These are phyloP conservation scores for Macrobrachium rosenbergii DNA, from an alignment of 1,140 invertebrate genomes.

Conservation along the genomic window DNA sequence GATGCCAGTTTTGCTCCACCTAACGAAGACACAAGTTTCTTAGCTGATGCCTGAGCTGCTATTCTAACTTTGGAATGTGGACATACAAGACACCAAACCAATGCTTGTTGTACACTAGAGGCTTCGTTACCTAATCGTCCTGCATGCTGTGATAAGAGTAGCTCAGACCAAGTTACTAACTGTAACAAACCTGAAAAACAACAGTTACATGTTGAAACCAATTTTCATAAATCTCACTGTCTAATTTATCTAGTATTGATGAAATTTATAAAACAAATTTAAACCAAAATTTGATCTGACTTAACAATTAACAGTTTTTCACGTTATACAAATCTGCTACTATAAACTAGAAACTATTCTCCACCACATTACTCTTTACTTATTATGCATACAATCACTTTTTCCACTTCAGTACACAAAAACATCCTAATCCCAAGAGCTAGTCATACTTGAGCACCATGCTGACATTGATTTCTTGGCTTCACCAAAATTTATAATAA, in stretches of 20 bases:
- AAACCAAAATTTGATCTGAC: background rate
- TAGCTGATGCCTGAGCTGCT: slow-evolving; percentile 68
- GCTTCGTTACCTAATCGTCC: slow-evolving; percentile 75
- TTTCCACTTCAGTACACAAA: too few species aligned
- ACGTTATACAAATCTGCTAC: too few species aligned
- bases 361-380: too few species aligned
- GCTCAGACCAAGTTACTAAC: slow-evolving; percentile 77
- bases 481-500: too few species aligned
- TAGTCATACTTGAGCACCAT: too few species aligned
- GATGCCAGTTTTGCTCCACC: slow-evolving; percentile 72
- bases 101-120: slow-evolving; percentile 75
- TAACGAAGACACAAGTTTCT: slow-evolving; percentile 70
- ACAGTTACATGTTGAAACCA: slow-evolving; percentile 20
- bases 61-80: slow-evolving; percentile 68
- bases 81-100: slow-evolving; percentile 77
- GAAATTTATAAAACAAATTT: too few species aligned
- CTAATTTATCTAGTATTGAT: too few species aligned
- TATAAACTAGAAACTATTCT: too few species aligned
- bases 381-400: too few species aligned
- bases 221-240: too few species aligned
- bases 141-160: slow-evolving; percentile 76
- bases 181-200: slow-evolving; percentile 73
- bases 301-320: background rate
- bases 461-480: too few species aligned
- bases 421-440: too few species aligned